Conservation (phyloP, 2,113 vertebrate genomes). For the Alaudala cheleensis region DNA sequence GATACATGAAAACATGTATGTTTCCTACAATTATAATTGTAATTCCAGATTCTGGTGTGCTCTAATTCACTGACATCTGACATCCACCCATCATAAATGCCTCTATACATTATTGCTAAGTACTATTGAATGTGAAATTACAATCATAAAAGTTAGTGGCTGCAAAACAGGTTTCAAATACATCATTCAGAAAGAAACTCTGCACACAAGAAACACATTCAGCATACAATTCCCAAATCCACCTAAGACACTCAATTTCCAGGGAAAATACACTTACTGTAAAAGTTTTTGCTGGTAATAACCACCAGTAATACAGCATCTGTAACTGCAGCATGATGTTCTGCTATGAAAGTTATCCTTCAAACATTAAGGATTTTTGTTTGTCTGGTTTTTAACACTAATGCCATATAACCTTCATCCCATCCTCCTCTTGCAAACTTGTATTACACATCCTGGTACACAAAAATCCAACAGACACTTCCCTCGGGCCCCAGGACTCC, state of each 20-base stretch:
- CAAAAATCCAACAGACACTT: conserved; percentile 8
- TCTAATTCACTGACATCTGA: not conserved
- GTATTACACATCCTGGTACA: not conserved
- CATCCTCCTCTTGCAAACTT: conserved; percentile 28
- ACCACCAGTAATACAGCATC: not conserved
- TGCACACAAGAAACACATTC: not conserved
- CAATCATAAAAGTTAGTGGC: not conserved
- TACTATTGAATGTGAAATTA: not conserved
- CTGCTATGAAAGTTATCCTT: not conserved
- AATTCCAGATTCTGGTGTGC: not conserved
- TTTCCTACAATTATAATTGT: not conserved
- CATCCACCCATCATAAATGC: not conserved
- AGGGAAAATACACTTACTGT: not conserved
- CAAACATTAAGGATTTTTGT: not conserved
- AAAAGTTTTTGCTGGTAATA: not conserved
- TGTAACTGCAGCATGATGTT: not conserved
- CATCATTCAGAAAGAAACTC: conserved; percentile 2
- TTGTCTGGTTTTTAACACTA: not conserved
- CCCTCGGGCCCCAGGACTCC: conserved; percentile 23
- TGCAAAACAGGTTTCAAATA: conserved; percentile 22
- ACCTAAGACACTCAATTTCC: not conserved
- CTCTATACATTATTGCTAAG: not conserved
- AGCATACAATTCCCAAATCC: not conserved
- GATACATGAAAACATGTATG: not conserved
- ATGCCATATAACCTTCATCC: not conserved